Percentiles rank a stretch among this genome's conserved stretches.
These are phyloP conservation scores for Theretra japonica DNA, from an alignment of 2,888 invertebrate genomes.

Conservation along the genomic window DNA sequence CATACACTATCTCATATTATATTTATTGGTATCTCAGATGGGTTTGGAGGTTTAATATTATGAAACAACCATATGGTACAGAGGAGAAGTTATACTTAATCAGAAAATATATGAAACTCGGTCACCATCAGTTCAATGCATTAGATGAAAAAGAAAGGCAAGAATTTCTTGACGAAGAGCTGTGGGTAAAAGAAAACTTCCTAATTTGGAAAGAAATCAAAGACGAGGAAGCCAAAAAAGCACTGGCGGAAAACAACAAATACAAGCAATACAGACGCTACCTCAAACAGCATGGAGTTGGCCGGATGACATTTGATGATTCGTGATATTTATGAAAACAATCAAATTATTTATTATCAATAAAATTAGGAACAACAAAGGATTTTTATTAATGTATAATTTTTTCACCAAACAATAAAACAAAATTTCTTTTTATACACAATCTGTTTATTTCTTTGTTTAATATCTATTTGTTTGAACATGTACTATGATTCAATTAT, in stretches of 20 bases:
- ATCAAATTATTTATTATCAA: slow-evolving; percentile 21
- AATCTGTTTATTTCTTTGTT: slow-evolving; percentile 78
- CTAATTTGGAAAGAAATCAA: slow-evolving; percentile 90
- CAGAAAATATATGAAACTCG: slow-evolving; percentile 90
- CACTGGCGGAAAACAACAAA: slow-evolving; percentile 93
- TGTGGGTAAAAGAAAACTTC: slow-evolving; percentile 94
- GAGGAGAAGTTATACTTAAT: slow-evolving; percentile 95
- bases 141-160: slow-evolving; percentile 90
- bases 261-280: slow-evolving; percentile 96
- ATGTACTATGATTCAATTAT: slow-evolving; percentile 73
- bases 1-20: slow-evolving; percentile 89
- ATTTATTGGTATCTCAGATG: slow-evolving; percentile 91
- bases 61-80: slow-evolving; percentile 90
- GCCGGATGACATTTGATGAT: slow-evolving; percentile 96
- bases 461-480: slow-evolving; percentile 74
- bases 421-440: slow-evolving; percentile 62
- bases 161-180: slow-evolving; percentile 88
- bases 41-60: slow-evolving; percentile 91
- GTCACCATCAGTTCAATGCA: slow-evolving; percentile 88
- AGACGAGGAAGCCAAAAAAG: slow-evolving; percentile 93
- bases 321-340: slow-evolving; percentile 74
- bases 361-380: slow-evolving; percentile 2
- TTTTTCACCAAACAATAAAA: slow-evolving; percentile 61
- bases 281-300: slow-evolving; percentile 95
- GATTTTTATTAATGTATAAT: slow-evolving; percentile 27